Percentiles rank a stretch among this genome's conserved stretches.
phyloP scores from a whole-genome alignment of 2,797 vertebrate species.

The Adelosebastes latens region DNA sequence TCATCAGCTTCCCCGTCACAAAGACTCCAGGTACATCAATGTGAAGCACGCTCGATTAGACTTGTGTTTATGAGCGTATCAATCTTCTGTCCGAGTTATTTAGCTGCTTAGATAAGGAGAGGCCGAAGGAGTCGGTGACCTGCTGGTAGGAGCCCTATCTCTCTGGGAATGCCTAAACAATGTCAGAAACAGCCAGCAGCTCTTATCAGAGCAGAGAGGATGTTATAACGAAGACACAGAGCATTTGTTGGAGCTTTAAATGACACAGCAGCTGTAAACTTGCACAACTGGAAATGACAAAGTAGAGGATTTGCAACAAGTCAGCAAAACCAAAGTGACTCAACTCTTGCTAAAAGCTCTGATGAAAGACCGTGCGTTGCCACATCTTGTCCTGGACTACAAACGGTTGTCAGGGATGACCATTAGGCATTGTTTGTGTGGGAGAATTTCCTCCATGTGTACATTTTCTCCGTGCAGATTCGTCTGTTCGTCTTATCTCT shows the following conservation, averaged over 20 bases:
- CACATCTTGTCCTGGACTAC: neutral
- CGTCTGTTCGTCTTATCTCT: constrained; percentile 34
- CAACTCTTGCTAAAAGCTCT: neutral
- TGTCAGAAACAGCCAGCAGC: constrained; percentile 61
- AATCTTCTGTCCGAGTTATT: constrained; percentile 46
- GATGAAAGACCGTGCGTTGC: neutral
- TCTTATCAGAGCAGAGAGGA: constrained; percentile 42
- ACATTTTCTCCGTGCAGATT: constrained; percentile 17
- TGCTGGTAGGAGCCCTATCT: constrained; percentile 57
- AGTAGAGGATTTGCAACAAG: constrained; percentile 4
- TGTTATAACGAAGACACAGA: constrained; percentile 32
- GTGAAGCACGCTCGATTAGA: constrained; percentile 1
- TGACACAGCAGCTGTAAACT: neutral
- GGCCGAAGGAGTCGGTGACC: constrained; percentile 76
- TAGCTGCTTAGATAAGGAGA: constrained; percentile 52
- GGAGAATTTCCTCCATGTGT: constrained; percentile 30
- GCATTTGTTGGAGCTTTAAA: constrained; percentile 14
- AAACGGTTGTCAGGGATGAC: neutral
- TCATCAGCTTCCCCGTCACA: constrained; percentile 77
- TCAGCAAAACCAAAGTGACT: neutral
- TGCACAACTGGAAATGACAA: constrained; percentile 55
- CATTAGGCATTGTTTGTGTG: neutral
- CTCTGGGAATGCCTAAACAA: constrained; percentile 79
- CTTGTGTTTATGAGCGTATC: constrained; percentile 3
- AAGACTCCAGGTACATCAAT: constrained; percentile 79